Conservation (phyloP, 1,140 invertebrate species). For the Bicyclus anynana region DNA sequence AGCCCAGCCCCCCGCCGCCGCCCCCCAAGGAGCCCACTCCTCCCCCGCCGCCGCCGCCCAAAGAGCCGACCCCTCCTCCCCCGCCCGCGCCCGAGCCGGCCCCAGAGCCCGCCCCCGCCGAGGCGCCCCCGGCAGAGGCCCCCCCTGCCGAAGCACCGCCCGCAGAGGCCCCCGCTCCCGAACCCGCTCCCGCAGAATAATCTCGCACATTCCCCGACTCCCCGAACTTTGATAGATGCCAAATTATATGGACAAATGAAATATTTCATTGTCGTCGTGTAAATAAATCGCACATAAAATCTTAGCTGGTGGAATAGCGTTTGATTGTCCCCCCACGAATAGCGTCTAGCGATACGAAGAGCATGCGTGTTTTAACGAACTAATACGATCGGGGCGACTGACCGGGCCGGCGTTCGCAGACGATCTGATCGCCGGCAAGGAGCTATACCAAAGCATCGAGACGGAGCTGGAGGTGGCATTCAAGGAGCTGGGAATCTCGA, state of each 20-base stretch:
- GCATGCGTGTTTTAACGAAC: conserved; percentile 42
- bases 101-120: conserved; percentile 32
- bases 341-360: conserved; percentile 13
- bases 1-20: conserved; percentile 24
- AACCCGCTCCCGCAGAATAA: neutral
- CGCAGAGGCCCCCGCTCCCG: neutral
- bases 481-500: conserved; percentile 84
- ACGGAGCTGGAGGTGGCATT: conserved; percentile 98
- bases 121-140: conserved; percentile 15
- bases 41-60: conserved; percentile 28
- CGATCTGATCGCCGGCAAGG: conserved; percentile 98
- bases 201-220: neutral
- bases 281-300: conserved; percentile 42
- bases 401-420: conserved; percentile 82
- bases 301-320: conserved; percentile 68
- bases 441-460: conserved; percentile 97
- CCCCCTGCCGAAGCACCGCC: conserved; percentile 22
- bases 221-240: neutral
- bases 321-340: conserved; percentile 10
- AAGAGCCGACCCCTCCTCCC: conserved; percentile 27
- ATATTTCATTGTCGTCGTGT: conserved; percentile 30
- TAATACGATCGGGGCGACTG: conserved; percentile 27
- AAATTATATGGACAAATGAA: neutral
- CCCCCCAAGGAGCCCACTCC: conserved; percentile 33
- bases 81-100: conserved; percentile 25